phyloP scores from a whole-genome alignment of 2,113 vertebrate genomes.

The Sinocyclocheilus grahami region DNA sequence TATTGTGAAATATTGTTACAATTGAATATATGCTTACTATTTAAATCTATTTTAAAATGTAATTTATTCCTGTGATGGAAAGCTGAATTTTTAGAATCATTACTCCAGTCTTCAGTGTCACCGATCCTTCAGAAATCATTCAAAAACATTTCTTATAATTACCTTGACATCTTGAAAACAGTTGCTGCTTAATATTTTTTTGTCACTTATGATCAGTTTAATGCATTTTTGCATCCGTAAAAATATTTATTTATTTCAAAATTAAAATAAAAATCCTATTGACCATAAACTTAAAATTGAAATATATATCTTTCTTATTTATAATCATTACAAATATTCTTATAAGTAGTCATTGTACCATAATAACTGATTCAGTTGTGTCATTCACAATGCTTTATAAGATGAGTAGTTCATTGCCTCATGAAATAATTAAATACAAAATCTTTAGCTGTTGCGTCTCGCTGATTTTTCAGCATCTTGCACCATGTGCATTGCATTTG shows the following conservation, averaged over 20 bases:
- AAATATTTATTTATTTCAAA: too few relatives aligned
- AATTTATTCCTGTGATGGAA: neutral
- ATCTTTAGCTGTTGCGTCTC: neutral
- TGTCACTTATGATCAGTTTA: neutral
- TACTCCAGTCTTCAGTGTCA: neutral
- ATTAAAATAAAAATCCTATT: too few relatives aligned
- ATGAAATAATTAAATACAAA: too few relatives aligned
- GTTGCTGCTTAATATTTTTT: neutral
- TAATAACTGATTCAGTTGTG: neutral
- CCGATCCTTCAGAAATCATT: neutral
- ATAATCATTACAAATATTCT: neutral
- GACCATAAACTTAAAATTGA: too few relatives aligned
- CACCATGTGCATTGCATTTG: neutral
- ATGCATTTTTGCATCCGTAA: too few relatives aligned
- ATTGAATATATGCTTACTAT: neutral
- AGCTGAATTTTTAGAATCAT: neutral
- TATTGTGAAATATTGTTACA: neutral
- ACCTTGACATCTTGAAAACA: neutral
- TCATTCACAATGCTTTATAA: neutral
- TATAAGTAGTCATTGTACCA: neutral
- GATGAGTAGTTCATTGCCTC: too few relatives aligned
- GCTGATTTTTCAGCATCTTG: neutral
- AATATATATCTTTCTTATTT: too few relatives aligned
- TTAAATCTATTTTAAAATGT: neutral
- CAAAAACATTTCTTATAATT: neutral